Percentiles rank a stretch among this genome's conserved stretches.
These are phyloP conservation scores for Ostrea edulis DNA, from an alignment of 1,140 invertebrate species.

Conservation along the genomic window DNA sequence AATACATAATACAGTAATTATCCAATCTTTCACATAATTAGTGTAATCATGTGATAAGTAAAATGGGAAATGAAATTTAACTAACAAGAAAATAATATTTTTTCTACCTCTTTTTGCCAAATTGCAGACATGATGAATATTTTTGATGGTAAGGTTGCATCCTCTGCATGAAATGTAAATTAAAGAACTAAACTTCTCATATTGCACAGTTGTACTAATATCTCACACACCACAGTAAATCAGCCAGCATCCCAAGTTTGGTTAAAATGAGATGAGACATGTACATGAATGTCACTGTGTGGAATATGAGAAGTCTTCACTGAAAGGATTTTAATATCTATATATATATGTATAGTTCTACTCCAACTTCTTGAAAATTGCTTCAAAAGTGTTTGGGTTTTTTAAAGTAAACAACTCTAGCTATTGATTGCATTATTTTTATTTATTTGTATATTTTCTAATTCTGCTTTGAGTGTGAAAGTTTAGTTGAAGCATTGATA, in stretches of 20 bases:
- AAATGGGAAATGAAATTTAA: not conserved
- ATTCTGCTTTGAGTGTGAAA: not conserved
- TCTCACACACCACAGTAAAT: not conserved
- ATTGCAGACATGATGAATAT: constrained; percentile 32
- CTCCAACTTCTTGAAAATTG: not conserved
- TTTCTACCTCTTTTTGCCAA: not conserved
- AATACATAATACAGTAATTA: too few species aligned
- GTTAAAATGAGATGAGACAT: not conserved
- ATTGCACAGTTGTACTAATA: constrained; percentile 29
- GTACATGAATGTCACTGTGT: not conserved
- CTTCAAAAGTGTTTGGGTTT: not conserved
- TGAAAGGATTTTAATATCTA: not conserved
- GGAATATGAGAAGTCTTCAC: constrained; percentile 18
- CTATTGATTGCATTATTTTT: not conserved
- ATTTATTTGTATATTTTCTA: not conserved
- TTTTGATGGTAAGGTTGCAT: constrained; percentile 17
- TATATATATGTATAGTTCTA: not conserved
- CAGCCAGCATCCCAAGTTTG: not conserved
- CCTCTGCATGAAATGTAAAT: not conserved
- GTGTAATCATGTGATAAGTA: not conserved
- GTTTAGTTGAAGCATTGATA: constrained; percentile 3
- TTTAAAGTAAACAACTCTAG: not conserved
- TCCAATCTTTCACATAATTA: too few species aligned
- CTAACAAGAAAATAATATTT: not conserved
- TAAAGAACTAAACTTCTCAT: constrained; percentile 2